Conservation (phyloP, 2,113 vertebrate species). For the Perca fluviatilis region DNA sequence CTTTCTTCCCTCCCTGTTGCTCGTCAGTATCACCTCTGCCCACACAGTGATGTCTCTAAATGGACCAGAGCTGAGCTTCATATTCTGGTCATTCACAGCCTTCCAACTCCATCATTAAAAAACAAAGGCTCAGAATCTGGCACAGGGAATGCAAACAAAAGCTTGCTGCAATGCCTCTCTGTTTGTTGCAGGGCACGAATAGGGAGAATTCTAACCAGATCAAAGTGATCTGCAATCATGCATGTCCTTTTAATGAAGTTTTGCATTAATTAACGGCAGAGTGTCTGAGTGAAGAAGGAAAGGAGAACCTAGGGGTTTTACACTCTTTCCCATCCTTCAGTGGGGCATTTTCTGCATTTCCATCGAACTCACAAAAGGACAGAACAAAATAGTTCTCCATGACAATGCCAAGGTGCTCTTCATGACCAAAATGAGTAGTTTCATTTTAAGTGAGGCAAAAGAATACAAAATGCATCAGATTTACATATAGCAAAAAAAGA, state of each 20-base stretch:
- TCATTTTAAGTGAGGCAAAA: constrained; percentile 19
- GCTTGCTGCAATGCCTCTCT: constrained; percentile 50
- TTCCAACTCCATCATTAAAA: constrained; percentile 70
- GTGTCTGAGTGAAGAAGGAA: constrained; percentile 25
- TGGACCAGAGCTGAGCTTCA: constrained; percentile 49
- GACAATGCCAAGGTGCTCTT: constrained; percentile 11
- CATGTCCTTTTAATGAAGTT: constrained; percentile 85
- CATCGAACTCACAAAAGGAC: constrained; percentile 31
- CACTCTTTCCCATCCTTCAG: constrained; percentile 10
- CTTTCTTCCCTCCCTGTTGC: background rate
- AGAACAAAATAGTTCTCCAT: constrained; percentile 22
- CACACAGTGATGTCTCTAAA: constrained; percentile 31
- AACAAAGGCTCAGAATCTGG: constrained; percentile 63
- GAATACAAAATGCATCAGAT: background rate
- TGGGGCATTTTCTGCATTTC: constrained; percentile 28
- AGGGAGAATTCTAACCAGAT: constrained; percentile 73
- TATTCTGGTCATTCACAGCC: constrained; percentile 67
- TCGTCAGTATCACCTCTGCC: constrained; percentile 46
- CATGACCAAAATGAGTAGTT: constrained; percentile 34
- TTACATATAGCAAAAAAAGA: background rate
- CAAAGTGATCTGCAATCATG: constrained; percentile 82
- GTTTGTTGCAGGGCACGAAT: constrained; percentile 47
- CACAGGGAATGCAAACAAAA: constrained; percentile 60
- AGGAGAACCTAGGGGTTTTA: constrained; percentile 38
- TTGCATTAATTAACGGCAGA: constrained; percentile 77